Conservation (phyloP, 2,888 invertebrate species). For the Amphipoea lucens region DNA sequence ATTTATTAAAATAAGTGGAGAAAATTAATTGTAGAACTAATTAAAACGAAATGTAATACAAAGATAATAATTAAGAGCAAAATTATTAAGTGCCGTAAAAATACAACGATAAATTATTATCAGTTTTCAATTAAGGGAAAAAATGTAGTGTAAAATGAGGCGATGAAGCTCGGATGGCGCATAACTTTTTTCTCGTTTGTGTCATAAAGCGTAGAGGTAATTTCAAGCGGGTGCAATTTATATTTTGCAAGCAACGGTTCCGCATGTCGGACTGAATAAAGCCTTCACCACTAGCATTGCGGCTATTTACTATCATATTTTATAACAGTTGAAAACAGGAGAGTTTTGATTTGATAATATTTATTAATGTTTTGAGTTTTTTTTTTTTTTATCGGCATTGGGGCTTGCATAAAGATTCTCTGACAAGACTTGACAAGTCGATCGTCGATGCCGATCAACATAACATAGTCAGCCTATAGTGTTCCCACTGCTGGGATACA, state of each 20-base stretch:
- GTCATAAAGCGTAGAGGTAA: constrained; percentile 84
- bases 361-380: constrained; percentile 7
- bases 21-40: constrained; percentile 52
- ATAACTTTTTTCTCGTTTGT: constrained; percentile 80
- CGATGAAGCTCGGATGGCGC: constrained; percentile 74
- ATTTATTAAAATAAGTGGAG: constrained; percentile 22
- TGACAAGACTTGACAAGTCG: too few species aligned
- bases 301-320: constrained; percentile 63
- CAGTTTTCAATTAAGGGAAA: constrained; percentile 60
- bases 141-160: constrained; percentile 70
- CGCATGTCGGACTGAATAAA: constrained; percentile 79
- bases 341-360: constrained; percentile 11
- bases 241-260: constrained; percentile 80
- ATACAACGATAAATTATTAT: constrained; percentile 49
- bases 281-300: constrained; percentile 75
- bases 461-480: too few species aligned
- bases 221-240: constrained; percentile 84
- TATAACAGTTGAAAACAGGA: constrained; percentile 57
- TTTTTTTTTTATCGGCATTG: constrained; percentile 6
- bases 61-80: constrained; percentile 36
- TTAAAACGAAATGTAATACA: constrained; percentile 53
- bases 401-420: neutral
- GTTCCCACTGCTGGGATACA: too few species aligned
- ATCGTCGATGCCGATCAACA: neutral
- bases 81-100: constrained; percentile 35